Conservation (phyloP, 1,140 invertebrate genomes). For the Papilio helenus region DNA sequence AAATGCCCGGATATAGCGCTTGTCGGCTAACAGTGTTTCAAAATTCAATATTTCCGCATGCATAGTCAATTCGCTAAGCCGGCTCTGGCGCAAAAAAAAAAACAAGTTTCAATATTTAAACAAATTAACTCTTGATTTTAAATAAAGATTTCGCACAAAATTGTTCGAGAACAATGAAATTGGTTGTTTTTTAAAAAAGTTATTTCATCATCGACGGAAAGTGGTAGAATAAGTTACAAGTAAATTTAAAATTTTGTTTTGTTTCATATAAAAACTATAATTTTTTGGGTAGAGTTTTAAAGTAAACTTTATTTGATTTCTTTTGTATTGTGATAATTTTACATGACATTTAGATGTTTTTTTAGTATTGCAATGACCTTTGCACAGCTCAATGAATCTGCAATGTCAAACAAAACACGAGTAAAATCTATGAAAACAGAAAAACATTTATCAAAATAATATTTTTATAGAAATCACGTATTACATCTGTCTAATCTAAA, state of each 20-base stretch:
- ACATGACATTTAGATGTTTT: no score
- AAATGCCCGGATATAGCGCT: slow-evolving; percentile 22
- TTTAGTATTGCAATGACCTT: background rate
- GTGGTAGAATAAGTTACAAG: background rate
- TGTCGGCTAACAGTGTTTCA: background rate
- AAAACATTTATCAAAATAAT: background rate
- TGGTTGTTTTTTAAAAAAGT: background rate
- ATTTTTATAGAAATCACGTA: background rate
- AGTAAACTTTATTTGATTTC: no score
- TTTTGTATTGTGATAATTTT: no score
- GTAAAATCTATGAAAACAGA: background rate
- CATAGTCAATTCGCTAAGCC: slow-evolving; percentile 35
- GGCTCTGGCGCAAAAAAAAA: background rate
- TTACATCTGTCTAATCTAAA: background rate
- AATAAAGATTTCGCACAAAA: background rate
- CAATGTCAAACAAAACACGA: no score
- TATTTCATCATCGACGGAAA: background rate
- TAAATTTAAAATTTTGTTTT: background rate
- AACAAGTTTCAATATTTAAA: slow-evolving; percentile 8
- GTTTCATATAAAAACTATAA: background rate
- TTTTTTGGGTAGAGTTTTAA: background rate
- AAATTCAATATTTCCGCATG: slow-evolving; percentile 30
- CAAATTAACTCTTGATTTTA: slow-evolving; percentile 9
- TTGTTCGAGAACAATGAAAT: background rate
- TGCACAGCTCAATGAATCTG: no score